These are phyloP conservation scores for Eristalinus sepulchralis DNA, from an alignment of 2,888 invertebrate genomes.

Conservation along the genomic window DNA sequence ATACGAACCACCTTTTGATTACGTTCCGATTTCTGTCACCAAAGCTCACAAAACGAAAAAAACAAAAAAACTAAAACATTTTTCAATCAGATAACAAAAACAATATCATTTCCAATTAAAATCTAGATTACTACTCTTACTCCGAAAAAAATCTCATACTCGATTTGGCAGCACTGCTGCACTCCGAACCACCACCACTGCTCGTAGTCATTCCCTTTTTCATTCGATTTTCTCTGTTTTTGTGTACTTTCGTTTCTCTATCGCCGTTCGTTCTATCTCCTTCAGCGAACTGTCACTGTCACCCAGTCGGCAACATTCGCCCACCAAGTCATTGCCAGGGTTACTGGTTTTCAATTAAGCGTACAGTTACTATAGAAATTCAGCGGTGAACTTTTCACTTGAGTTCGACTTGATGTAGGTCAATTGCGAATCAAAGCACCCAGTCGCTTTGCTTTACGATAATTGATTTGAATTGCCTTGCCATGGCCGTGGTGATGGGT, in stretches of 20 bases:
- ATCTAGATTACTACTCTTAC: not conserved
- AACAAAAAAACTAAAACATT: not conserved
- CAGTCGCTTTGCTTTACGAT: not conserved
- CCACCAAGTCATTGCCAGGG: constrained; percentile 51
- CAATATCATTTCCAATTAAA: not conserved
- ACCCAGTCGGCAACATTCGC: not conserved
- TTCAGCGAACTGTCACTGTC: constrained; percentile 16
- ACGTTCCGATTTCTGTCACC: not conserved
- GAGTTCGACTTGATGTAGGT: constrained; percentile 23
- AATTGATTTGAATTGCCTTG: constrained; percentile 17
- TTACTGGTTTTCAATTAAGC: constrained; percentile 36
- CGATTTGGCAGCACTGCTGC: constrained; percentile 40
- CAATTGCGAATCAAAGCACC: constrained; percentile 36
- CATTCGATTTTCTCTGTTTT: not conserved
- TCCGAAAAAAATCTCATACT: constrained; percentile 6
- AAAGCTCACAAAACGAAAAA: not conserved
- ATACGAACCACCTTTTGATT: not conserved
- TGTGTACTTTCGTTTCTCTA: not conserved
- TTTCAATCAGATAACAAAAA: not conserved
- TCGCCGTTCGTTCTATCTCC: not conserved
- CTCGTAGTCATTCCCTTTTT: not conserved
- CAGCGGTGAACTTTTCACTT: not conserved
- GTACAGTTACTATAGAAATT: not conserved
- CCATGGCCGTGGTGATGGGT: not conserved
- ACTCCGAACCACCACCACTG: constrained; percentile 21